A percentile compares a stretch with the other conserved stretches of the same genome.
Evolutionary conservation across 2,113 vertebrate genomes (phyloP).

Genomic region (Cyanistes caeruleus): DNA sequence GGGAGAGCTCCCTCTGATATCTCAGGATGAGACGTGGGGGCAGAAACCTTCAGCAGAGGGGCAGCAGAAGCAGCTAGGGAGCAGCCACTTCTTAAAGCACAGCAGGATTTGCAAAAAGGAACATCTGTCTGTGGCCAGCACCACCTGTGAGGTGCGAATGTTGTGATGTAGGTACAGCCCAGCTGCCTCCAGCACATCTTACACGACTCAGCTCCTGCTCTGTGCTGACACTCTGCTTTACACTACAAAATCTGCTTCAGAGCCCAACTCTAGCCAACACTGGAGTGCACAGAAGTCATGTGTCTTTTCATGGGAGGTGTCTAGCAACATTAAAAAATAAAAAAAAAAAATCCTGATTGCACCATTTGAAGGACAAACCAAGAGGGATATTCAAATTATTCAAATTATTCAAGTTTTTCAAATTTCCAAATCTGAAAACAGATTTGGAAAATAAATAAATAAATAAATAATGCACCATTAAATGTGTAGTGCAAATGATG

Average conservation of each 20-base stretch:
- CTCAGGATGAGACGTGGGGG: neutral
- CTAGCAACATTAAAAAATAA: neutral
- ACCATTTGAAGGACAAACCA: neutral
- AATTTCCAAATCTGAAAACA: neutral
- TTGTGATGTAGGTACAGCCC: fast-evolving
- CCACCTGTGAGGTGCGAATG: neutral
- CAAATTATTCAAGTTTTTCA: neutral
- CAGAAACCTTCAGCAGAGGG: neutral
- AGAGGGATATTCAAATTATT: neutral
- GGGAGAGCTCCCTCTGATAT: neutral
- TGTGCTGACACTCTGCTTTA: neutral
- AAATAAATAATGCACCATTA: neutral
- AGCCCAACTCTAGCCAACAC: neutral
- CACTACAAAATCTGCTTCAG: neutral
- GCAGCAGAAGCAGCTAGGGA: neutral
- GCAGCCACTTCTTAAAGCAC: neutral
- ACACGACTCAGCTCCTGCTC: neutral
- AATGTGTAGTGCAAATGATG: neutral
- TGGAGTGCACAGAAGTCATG: neutral
- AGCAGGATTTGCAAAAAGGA: neutral
- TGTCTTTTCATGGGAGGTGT: neutral
- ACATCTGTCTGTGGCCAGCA: neutral
- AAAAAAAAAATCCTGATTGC: neutral
- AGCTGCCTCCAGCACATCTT: neutral
- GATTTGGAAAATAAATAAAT: neutral